Evolutionary conservation across 2,888 invertebrate species (phyloP).

Genomic region (Nematopogon swammerdamellus): DNA sequence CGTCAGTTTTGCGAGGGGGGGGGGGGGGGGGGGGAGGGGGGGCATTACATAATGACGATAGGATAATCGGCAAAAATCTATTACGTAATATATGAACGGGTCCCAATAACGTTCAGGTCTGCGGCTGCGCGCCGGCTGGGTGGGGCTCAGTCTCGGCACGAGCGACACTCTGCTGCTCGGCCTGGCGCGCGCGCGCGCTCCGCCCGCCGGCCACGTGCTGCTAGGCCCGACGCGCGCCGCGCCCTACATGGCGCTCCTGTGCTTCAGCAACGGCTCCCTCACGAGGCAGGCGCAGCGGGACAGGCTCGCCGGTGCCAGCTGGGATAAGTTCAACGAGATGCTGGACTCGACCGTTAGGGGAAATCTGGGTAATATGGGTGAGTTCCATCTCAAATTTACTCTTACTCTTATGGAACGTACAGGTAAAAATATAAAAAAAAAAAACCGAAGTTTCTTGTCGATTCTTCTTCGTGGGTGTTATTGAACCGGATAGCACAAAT

Average conservation of each 20-base stretch:
- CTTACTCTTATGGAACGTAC: no score
- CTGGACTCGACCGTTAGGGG: slow-evolving; percentile 82
- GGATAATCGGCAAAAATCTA: no score
- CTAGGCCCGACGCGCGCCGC: slow-evolving; percentile 78
- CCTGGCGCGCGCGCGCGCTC: slow-evolving; percentile 62
- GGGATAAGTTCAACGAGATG: slow-evolving; percentile 82
- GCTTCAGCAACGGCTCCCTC: slow-evolving; percentile 92
- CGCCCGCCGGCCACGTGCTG: slow-evolving; percentile 80
- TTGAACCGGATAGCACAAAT: no score
- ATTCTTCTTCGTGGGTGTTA: no score
- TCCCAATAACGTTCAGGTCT: slow-evolving; percentile 57
- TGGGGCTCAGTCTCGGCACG: slow-evolving; percentile 88
- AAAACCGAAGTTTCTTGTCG: no score
- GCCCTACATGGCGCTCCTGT: slow-evolving; percentile 85
- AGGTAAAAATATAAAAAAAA: no score
- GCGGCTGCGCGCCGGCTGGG: slow-evolving; percentile 73
- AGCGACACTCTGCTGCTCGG: slow-evolving; percentile 90
- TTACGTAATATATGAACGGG: no score
- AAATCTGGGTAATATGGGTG: slow-evolving; percentile 89
- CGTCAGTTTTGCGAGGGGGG: no score
- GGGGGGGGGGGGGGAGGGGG: no score
- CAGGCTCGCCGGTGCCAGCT: slow-evolving; percentile 68
- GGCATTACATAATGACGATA: no score
- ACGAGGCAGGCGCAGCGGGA: slow-evolving; percentile 83
- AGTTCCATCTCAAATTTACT: no score